These are phyloP conservation scores for Lepeophtheirus salmonis DNA, from an alignment of 1,140 invertebrate species.

Conservation along the genomic window DNA sequence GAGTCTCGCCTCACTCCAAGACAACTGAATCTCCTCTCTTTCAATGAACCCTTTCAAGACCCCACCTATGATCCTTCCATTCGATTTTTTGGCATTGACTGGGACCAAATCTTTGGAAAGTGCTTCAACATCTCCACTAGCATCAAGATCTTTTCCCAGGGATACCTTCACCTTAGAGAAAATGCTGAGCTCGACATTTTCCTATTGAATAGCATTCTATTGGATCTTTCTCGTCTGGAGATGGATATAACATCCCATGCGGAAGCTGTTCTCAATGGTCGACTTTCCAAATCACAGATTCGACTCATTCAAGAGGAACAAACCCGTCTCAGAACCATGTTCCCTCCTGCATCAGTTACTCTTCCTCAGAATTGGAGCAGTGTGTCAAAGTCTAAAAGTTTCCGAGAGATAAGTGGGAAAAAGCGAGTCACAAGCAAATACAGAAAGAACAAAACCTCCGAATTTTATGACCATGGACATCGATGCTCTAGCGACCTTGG, in stretches of 20 bases:
- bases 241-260: neutral
- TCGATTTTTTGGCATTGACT: constrained; percentile 14
- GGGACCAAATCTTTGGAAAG: constrained; percentile 6
- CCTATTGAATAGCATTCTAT: constrained; percentile 8
- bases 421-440: neutral
- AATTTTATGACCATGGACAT: neutral
- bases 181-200: neutral
- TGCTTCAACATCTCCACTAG: neutral
- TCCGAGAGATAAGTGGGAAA: constrained; percentile 2
- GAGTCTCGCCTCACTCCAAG: neutral
- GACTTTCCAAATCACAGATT: constrained; percentile 1
- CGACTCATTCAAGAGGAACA: constrained; percentile 11
- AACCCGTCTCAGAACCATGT: neutral
- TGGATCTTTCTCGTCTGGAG: constrained; percentile 2
- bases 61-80: constrained; percentile 1
- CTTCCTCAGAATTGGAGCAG: neutral
- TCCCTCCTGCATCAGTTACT: neutral
- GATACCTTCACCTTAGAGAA: neutral
- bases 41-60: neutral
- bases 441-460: constrained; percentile 12
- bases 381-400: neutral
- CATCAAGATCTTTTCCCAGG: neutral
- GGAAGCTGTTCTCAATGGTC: constrained; percentile 3
- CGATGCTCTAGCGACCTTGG: too few relatives aligned
- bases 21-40: neutral